These are phyloP conservation scores for Drosophila prosaltans DNA, from an alignment of 1,140 invertebrate species.

Conservation along the genomic window DNA sequence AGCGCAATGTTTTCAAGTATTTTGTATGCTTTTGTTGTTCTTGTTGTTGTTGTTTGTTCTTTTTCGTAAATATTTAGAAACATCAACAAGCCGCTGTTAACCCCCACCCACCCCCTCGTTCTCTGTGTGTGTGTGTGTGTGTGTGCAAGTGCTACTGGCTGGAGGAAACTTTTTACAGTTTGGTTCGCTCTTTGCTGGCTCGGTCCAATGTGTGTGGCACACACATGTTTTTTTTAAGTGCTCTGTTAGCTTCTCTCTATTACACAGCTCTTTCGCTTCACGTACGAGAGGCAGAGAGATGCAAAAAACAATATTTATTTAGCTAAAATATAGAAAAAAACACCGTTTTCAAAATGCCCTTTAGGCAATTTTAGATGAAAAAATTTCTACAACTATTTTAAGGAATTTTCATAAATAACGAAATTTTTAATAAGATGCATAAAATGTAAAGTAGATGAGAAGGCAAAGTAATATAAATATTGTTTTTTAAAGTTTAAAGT, in stretches of 20 bases:
- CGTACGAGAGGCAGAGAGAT: not conserved
- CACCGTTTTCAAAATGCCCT: not conserved
- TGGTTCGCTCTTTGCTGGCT: not conserved
- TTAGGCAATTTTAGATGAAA: not conserved
- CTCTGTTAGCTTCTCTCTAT: not conserved
- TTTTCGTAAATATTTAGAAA: slow-evolving; percentile 10
- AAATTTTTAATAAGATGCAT: no score
- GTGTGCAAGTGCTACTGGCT: not conserved
- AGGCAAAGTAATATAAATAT: no score
- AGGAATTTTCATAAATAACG: no score
- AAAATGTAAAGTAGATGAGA: no score
- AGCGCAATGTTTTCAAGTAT: not conserved
- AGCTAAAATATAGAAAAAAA: not conserved
- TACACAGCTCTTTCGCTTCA: not conserved
- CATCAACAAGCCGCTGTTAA: not conserved
- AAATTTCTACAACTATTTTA: no score
- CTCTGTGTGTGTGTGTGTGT: no score
- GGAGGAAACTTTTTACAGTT: slow-evolving; percentile 1
- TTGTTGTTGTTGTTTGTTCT: not conserved
- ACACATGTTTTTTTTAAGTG: slow-evolving; percentile 7
- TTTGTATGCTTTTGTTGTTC: not conserved
- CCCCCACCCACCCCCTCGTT: not conserved
- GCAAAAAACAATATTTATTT: not conserved
- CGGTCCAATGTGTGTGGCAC: not conserved
- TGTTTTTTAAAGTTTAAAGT: no score